Conservation (phyloP, 1,140 invertebrate species). For the Drosophila mayri region DNA sequence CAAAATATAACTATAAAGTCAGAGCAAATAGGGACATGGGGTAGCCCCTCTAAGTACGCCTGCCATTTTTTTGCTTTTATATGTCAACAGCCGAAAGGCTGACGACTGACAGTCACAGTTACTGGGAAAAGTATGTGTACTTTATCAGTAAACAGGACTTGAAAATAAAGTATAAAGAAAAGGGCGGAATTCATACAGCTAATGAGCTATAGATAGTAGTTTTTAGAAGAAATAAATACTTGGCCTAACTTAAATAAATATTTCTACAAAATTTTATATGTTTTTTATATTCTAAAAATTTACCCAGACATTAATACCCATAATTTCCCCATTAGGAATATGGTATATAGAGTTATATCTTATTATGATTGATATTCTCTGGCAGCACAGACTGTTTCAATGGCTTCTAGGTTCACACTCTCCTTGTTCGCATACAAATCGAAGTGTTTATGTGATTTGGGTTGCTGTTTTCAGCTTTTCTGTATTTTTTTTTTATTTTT, state of each 20-base stretch:
- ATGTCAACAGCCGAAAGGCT: slow-evolving; percentile 9
- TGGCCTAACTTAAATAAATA: too few species aligned
- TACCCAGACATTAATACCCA: background rate
- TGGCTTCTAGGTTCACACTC: slow-evolving; percentile 17
- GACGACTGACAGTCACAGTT: slow-evolving; percentile 5
- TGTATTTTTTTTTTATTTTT: slow-evolving; percentile 20
- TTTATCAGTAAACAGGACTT: background rate
- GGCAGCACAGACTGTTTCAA: slow-evolving; percentile 35
- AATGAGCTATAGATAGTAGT: too few species aligned
- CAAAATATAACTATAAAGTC: slow-evolving; percentile 58
- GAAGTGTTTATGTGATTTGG: slow-evolving; percentile 67
- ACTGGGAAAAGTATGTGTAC: slow-evolving; percentile 1
- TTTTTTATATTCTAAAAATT: background rate
- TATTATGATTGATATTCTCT: slow-evolving; percentile 7
- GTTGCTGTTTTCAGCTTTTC: slow-evolving; percentile 22
- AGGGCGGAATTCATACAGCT: too few species aligned
- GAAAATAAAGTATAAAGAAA: background rate
- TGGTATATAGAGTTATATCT: background rate
- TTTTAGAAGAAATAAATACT: background rate
- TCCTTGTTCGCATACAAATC: slow-evolving; percentile 48
- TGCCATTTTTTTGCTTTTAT: background rate
- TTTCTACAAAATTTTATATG: too few species aligned
- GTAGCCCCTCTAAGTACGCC: background rate
- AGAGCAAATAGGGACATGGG: slow-evolving; percentile 57
- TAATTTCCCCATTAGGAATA: background rate